phyloP scores from a whole-genome alignment of 2,797 vertebrate species.

The Protosalanx chinensis region DNA sequence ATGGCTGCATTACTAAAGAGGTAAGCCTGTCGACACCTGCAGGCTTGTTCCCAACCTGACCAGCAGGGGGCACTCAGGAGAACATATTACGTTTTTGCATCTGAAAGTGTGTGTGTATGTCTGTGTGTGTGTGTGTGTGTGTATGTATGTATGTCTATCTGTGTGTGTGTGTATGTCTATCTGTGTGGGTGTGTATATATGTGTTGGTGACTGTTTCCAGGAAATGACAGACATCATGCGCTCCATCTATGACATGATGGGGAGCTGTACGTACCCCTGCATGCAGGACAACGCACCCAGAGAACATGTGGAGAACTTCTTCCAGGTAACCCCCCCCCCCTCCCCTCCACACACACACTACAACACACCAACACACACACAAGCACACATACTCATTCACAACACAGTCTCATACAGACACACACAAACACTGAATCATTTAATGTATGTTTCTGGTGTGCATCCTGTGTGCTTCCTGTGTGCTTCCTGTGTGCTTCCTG shows the following conservation, averaged over 20 bases:
- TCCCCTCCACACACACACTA: not conserved
- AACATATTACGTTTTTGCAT: not conserved
- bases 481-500: slow-evolving; percentile 4
- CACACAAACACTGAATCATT: not conserved
- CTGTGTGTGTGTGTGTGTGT: not conserved
- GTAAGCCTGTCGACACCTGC: slow-evolving; percentile 52
- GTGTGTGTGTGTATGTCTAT: not conserved
- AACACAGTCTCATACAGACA: not conserved
- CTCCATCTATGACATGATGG: slow-evolving; percentile 99
- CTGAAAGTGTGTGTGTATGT: not conserved
- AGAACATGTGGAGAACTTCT: slow-evolving; percentile 94
- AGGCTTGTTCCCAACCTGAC: not conserved
- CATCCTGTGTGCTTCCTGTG: slow-evolving; percentile 8
- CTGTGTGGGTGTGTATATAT: not conserved
- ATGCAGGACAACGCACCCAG: slow-evolving; percentile 84
- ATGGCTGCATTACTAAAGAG: slow-evolving; percentile 98
- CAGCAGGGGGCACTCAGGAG: not conserved
- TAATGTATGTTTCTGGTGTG: not conserved
- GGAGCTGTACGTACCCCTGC: slow-evolving; percentile 87
- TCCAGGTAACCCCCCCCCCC: slow-evolving; percentile 76
- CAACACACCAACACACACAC: not conserved
- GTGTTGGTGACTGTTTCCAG: slow-evolving; percentile 54
- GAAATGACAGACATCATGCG: slow-evolving; percentile 98
- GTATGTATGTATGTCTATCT: not conserved
- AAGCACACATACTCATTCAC: not conserved